These are phyloP conservation scores for Ascaphus truei DNA, from an alignment of 2,113 vertebrate genomes.

Conservation along the genomic window DNA sequence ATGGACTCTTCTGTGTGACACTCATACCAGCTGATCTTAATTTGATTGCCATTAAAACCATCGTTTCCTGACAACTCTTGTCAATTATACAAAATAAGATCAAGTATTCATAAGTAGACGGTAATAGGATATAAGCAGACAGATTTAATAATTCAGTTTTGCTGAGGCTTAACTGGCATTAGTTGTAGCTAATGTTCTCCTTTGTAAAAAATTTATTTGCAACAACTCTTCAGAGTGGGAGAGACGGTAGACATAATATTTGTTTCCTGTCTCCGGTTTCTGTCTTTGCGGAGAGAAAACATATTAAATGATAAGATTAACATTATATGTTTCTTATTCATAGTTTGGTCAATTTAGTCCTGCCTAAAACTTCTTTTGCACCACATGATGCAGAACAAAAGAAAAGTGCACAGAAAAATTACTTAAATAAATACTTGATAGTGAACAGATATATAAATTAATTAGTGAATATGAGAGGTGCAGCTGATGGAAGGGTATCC, in stretches of 20 bases:
- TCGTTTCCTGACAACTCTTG: conserved; percentile 76
- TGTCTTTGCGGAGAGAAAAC: background rate
- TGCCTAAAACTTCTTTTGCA: background rate
- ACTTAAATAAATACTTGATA: too few species aligned
- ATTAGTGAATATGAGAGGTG: too few species aligned
- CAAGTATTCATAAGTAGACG: conserved; percentile 91
- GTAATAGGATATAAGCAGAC: conserved; percentile 82
- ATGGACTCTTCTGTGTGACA: conserved; percentile 53
- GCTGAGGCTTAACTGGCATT: conserved; percentile 70
- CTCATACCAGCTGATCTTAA: conserved; percentile 65
- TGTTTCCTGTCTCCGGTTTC: conserved; percentile 34
- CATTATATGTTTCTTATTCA: background rate
- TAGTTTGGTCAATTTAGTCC: background rate
- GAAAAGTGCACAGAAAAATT: background rate
- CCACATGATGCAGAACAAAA: background rate
- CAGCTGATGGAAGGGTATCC: too few species aligned
- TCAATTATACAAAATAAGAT: conserved; percentile 95
- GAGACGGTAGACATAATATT: conserved; percentile 68
- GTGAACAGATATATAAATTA: too few species aligned
- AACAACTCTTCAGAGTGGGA: conserved; percentile 65
- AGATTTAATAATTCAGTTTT: conserved; percentile 96
- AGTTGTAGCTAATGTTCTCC: conserved; percentile 75
- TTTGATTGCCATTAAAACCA: conserved; percentile 68
- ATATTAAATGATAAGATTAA: background rate
- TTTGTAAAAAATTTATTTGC: conserved; percentile 80